Evolutionary conservation across 23 tunicate genomes (phyloP).

Genomic region (Oikopleura dioica): DNA sequence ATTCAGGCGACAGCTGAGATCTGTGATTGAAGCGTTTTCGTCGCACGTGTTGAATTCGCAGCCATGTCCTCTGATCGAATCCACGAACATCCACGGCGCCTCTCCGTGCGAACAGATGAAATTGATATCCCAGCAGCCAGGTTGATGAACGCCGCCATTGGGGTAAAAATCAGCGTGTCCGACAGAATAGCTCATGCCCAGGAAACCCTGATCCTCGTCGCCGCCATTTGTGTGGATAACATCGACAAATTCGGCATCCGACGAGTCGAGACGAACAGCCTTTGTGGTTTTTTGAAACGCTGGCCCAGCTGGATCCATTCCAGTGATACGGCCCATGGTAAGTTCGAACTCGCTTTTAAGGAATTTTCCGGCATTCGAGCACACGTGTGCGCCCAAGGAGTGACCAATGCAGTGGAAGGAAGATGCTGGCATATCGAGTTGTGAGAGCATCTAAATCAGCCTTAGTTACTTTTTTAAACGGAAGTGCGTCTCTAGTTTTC

Average conservation of each 20-base stretch:
- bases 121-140: too few species aligned
- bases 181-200: background rate
- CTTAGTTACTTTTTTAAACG: too few species aligned
- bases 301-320: slow-evolving; percentile 3
- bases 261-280: background rate
- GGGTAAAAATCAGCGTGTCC: slow-evolving; percentile 7
- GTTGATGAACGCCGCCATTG: background rate
- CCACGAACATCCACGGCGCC: background rate
- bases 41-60: background rate
- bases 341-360: background rate
- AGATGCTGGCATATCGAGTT: background rate
- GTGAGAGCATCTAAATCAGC: background rate
- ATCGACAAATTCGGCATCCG: slow-evolving; percentile 4
- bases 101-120: slow-evolving; percentile 1
- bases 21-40: too few species aligned
- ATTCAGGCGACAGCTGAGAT: too few species aligned
- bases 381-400: background rate
- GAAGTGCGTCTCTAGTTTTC: too few species aligned
- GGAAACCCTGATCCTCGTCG: background rate
- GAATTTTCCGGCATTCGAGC: slow-evolving; percentile 4
- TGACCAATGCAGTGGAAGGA: background rate
- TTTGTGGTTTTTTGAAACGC: background rate
- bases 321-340: slow-evolving; percentile 1
- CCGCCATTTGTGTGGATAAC: slow-evolving; percentile 7
- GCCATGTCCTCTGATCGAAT: background rate